These are phyloP conservation scores for Drosophila ohnishii DNA, from an alignment of 1,140 invertebrate genomes.

Conservation along the genomic window DNA sequence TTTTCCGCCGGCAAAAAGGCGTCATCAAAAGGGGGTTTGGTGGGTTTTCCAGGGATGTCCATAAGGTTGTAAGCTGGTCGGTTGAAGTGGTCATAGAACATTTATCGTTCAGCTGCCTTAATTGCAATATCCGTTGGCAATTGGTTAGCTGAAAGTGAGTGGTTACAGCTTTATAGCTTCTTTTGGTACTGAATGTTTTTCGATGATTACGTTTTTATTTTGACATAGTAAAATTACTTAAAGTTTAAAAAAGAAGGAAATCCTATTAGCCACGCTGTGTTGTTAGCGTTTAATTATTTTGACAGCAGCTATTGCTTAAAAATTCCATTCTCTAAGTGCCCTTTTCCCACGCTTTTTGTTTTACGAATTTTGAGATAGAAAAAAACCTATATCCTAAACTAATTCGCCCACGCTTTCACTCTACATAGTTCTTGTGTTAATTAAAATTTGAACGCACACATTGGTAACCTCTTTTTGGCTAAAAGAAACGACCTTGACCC, in stretches of 20 bases:
- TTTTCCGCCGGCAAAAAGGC: slow-evolving; percentile 5
- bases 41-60: neutral
- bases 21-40: neutral
- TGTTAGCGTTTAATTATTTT: neutral
- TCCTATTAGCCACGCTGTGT: neutral
- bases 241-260: neutral
- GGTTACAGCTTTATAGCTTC: neutral
- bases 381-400: neutral
- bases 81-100: slow-evolving; percentile 7
- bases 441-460: neutral
- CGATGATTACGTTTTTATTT: neutral
- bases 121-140: neutral
- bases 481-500: slow-evolving; percentile 28
- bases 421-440: slow-evolving; percentile 8
- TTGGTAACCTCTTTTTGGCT: neutral
- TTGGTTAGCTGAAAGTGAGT: neutral
- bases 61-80: neutral
- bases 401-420: neutral
- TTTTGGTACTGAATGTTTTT: too few relatives aligned
- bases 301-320: neutral
- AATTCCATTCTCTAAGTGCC: neutral
- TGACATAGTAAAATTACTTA: neutral
- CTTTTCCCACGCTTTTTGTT: neutral
- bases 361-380: neutral
- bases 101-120: slow-evolving; percentile 3